A percentile compares a stretch with the other conserved stretches of the same genome.
Conservation (phyloP, 2,888 invertebrate species). For the Drosophila mettleri region DNA sequence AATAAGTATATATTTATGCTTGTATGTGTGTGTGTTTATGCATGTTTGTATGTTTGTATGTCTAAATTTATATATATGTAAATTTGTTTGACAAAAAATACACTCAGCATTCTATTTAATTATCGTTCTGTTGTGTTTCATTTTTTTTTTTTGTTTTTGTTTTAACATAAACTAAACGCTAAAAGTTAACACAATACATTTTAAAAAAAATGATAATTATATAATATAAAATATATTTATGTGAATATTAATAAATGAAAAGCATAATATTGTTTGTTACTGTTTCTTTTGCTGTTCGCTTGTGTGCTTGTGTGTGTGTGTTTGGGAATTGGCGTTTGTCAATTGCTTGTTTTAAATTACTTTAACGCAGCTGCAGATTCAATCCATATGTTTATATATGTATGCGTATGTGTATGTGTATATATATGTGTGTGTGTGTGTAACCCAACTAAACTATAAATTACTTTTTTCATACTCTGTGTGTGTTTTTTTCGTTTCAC, state of each 20-base stretch:
- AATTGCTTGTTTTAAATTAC: slow-evolving; percentile 31
- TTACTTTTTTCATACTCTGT: slow-evolving; percentile 30
- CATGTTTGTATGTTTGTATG: slow-evolving; percentile 29
- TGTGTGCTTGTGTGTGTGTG: slow-evolving; percentile 21
- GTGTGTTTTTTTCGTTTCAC: slow-evolving; percentile 3
- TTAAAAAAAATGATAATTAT: slow-evolving; percentile 59
- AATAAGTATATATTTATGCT: slow-evolving; percentile 40
- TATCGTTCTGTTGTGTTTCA: slow-evolving; percentile 34
- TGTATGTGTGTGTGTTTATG: slow-evolving; percentile 26
- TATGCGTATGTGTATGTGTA: slow-evolving; percentile 10
- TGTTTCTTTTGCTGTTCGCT: slow-evolving; percentile 15
- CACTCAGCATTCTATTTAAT: slow-evolving; percentile 57
- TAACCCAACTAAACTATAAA: slow-evolving; percentile 46
- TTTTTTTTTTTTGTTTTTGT: slow-evolving; percentile 7
- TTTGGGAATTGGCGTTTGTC: slow-evolving; percentile 30
- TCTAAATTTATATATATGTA: slow-evolving; percentile 49
- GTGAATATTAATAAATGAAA: slow-evolving; percentile 57
- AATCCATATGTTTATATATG: slow-evolving; percentile 31
- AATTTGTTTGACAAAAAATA: slow-evolving; percentile 78
- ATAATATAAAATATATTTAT: slow-evolving; percentile 58
- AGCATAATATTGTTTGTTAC: slow-evolving; percentile 46
- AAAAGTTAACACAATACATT: slow-evolving; percentile 64
- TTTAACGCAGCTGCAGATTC: slow-evolving; percentile 57
- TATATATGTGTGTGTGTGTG: slow-evolving; percentile 27
- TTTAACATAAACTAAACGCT: slow-evolving; percentile 62